Evolutionary conservation across 2,888 invertebrate genomes (phyloP), one percentile per base, ranked within the genome.

Genomic region (Lasioglossum marginatum): DNA sequence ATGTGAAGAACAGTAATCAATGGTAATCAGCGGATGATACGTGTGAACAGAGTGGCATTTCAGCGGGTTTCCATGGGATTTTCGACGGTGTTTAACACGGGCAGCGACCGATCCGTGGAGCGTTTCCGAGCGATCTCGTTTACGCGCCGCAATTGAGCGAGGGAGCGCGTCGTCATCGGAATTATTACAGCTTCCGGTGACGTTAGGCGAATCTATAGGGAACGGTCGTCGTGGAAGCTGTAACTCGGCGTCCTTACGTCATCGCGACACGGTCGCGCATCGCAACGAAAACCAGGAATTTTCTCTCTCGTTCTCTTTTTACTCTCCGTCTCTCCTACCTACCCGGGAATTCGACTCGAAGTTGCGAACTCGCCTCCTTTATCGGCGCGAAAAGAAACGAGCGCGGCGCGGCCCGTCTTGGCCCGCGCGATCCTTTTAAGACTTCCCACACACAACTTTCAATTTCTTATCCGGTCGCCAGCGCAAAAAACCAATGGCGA

Each of bases 141-240:
- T 82, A 80, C 85, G 83, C 83, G 82, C 87, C 85, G 79, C 89
- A 90, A 90, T 90, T 90, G 88, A 85, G 84, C 86, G 89, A 85
- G 90, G 83, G 89, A 87, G 85, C 87, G 85, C 87, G 81, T 87
- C 87, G 88, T 87, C 86, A 81, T 88, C 88, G 84, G 89, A 90
- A 92, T 93, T 93, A 94, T 93, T 94, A 92, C 92, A 91, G 90
- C 92, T 93, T 94, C 94, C 94, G 93, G 92, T 89, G 90, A 88
- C 82, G 87, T 92, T 91, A 91, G 93, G 91, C 92, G 92, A 92
- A 93, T 93, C 93, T 91, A 92, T 92, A 91, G 90, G 88, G 90
- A 90, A 87, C 90, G 88, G 71, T 66, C 76, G 85, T 84, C 90
- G 79, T 91, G 92, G 92, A 91, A 92, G 91, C 90, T 89, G 90